Evolutionary conservation across 2,797 vertebrate genomes (phyloP).

Genomic region (Salarias fasciatus): DNA sequence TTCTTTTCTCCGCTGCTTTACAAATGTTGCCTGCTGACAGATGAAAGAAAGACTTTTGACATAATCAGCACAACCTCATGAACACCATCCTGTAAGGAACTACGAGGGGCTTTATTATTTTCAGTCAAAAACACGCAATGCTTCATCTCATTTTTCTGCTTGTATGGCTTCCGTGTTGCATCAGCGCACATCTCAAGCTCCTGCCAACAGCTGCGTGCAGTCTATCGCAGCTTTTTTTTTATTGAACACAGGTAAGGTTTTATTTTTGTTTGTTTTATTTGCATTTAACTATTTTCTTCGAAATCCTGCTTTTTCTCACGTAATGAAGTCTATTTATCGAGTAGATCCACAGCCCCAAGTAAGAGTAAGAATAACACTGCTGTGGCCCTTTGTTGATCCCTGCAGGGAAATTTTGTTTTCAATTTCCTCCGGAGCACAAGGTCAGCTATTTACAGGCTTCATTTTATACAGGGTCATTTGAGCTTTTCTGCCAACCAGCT

Average conservation of each 20-base stretch:
- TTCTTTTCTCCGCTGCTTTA: slow-evolving; percentile 10
- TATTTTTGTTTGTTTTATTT: too few species aligned
- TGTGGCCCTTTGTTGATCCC: slow-evolving; percentile 33
- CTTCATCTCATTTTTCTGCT: slow-evolving; percentile 35
- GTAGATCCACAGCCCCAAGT: slow-evolving; percentile 7
- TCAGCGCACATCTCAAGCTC: slow-evolving; percentile 43
- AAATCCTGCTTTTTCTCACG: slow-evolving; percentile 1
- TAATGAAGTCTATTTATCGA: slow-evolving; percentile 9
- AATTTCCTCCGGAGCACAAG: slow-evolving; percentile 34
- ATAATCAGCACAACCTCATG: slow-evolving; percentile 71
- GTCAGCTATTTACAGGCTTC: slow-evolving; percentile 44
- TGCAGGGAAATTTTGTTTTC: slow-evolving; percentile 39
- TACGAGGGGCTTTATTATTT: slow-evolving; percentile 30
- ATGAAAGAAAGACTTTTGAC: slow-evolving; percentile 68
- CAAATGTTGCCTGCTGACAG: slow-evolving; percentile 33
- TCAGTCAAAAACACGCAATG: slow-evolving; percentile 30
- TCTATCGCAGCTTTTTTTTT: slow-evolving; percentile 13
- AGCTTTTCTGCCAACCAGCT: slow-evolving; percentile 29
- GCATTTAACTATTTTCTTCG: slow-evolving; percentile 9
- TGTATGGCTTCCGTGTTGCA: slow-evolving; percentile 48
- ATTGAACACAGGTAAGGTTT: slow-evolving; percentile 4
- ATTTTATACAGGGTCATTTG: slow-evolving; percentile 24
- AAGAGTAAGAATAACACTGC: slow-evolving; percentile 9
- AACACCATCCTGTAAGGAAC: slow-evolving; percentile 44
- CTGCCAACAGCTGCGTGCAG: slow-evolving; percentile 11